These are phyloP conservation scores for Ctenopoma multispine DNA, from an alignment of 2,797 vertebrate species.

Conservation along the genomic window DNA sequence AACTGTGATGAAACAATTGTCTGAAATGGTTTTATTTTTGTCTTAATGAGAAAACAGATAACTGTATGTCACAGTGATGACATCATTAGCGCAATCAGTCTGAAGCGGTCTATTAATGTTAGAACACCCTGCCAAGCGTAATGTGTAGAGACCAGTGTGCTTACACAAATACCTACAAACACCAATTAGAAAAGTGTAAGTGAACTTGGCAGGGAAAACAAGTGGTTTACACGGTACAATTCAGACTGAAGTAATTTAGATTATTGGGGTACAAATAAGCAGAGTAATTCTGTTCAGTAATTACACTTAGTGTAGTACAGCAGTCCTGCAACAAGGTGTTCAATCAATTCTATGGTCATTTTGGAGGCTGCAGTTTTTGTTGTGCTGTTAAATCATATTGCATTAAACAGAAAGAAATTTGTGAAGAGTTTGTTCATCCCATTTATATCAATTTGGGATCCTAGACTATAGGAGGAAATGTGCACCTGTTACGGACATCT, in stretches of 20 bases:
- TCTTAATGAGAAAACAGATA: not conserved
- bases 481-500: not conserved
- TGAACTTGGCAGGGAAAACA: conserved; percentile 5
- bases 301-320: not conserved
- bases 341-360: conserved; percentile 1
- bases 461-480: not conserved
- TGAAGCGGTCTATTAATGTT: conserved; percentile 12
- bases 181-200: no score
- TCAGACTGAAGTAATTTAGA: not conserved
- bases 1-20: not conserved
- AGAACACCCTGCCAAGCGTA: conserved; percentile 1
- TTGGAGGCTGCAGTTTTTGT: conserved; percentile 1
- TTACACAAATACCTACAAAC: no score
- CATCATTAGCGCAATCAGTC: conserved; percentile 27
- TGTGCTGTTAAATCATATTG: not conserved
- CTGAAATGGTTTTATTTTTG: not conserved
- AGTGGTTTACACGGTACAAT: not conserved
- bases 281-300: conserved; percentile 6
- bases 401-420: not conserved
- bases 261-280: conserved; percentile 5
- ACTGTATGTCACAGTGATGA: conserved; percentile 4
- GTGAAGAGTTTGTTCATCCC: not conserved
- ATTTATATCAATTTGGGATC: not conserved
- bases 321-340: not conserved
- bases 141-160: not conserved